Percentiles rank a stretch among this genome's conserved stretches.
These are phyloP conservation scores for Heterodera carotae DNA, from an alignment of 1,140 invertebrate genomes.

Conservation along the genomic window DNA sequence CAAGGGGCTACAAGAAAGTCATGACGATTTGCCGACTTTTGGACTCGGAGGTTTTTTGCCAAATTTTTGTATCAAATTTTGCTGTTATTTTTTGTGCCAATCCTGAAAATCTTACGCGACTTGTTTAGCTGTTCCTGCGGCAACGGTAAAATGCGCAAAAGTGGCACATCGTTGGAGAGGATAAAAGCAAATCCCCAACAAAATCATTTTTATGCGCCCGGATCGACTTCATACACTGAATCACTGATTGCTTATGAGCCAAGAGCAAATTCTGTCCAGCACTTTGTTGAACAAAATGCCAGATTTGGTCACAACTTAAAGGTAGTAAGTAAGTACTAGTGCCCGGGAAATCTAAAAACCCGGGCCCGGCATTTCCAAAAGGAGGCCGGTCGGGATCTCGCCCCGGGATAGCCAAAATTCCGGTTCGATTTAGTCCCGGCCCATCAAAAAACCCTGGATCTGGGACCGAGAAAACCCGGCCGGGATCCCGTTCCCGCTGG, in stretches of 20 bases:
- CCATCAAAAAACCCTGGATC: too few relatives aligned
- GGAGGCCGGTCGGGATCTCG: too few relatives aligned
- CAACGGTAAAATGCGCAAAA: not conserved
- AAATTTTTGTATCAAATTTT: not conserved
- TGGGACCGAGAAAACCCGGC: too few relatives aligned
- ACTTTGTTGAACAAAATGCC: slow-evolving; percentile 1
- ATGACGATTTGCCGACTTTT: too few relatives aligned
- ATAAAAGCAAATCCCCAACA: slow-evolving; percentile 10
- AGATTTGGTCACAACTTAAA: slow-evolving; percentile 5
- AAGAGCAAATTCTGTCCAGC: slow-evolving; percentile 1
- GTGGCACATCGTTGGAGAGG: not conserved
- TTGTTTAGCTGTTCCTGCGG: not conserved
- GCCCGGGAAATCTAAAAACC: too few relatives aligned
- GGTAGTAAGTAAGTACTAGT: not conserved
- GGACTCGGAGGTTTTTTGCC: not conserved
- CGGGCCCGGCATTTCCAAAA: too few relatives aligned
- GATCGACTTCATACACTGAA: slow-evolving; percentile 17
- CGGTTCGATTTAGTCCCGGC: too few relatives aligned
- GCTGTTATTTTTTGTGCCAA: not conserved
- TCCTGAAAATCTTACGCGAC: not conserved
- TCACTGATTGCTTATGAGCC: slow-evolving; percentile 18
- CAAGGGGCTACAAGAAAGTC: too few relatives aligned
- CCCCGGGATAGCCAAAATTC: too few relatives aligned
- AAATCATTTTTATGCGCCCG: slow-evolving; percentile 6
- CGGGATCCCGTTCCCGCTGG: too few relatives aligned